Evolutionary conservation across 1,140 invertebrate species (phyloP).

Genomic region (Drusus annulatus): DNA sequence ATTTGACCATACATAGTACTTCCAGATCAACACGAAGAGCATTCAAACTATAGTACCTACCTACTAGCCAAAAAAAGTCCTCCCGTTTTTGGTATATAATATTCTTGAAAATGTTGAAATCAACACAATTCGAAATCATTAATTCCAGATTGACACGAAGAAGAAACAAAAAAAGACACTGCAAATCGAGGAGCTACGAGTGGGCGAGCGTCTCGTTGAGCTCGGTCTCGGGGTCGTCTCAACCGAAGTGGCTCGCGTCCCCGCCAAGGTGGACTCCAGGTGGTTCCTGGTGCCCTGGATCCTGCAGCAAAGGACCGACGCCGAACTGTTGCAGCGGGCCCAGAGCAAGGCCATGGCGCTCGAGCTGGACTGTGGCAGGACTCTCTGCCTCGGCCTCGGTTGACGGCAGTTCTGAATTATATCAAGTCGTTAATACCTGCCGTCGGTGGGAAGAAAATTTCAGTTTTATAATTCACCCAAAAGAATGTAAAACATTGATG

Average conservation of each 20-base stretch:
- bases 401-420: background rate
- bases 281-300: conserved; percentile 47
- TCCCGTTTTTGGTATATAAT: too few relatives aligned
- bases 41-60: too few relatives aligned
- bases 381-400: conserved; percentile 11
- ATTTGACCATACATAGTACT: too few relatives aligned
- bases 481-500: too few relatives aligned
- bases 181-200: conserved; percentile 43
- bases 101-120: too few relatives aligned
- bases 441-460: conserved; percentile 22
- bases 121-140: background rate
- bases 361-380: conserved; percentile 52
- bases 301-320: background rate
- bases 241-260: background rate
- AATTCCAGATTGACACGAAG: background rate
- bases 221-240: conserved; percentile 45
- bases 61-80: too few relatives aligned
- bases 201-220: conserved; percentile 49
- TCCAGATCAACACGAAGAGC: too few relatives aligned
- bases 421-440: conserved; percentile 35
- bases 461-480: conserved; percentile 23
- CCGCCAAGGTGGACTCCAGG: background rate
- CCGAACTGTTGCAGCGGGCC: conserved; percentile 32
- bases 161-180: conserved; percentile 38
- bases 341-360: conserved; percentile 39